Percentiles rank a stretch among this genome's conserved stretches.
These are phyloP conservation scores for Esox masquinongy DNA, from an alignment of 2,797 vertebrate species.

Conservation along the genomic window DNA sequence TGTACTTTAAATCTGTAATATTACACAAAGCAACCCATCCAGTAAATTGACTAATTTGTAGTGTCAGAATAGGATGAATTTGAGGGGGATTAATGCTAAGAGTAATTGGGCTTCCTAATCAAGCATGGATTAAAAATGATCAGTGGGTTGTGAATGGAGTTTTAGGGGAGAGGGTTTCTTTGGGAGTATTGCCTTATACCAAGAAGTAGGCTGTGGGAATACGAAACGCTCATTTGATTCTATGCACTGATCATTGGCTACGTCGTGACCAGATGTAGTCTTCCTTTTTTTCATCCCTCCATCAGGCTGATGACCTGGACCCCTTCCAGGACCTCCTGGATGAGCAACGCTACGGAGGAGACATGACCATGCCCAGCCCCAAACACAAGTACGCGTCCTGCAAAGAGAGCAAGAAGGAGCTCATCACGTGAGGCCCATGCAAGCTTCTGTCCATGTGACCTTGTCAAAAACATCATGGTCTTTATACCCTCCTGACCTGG, in stretches of 20 bases:
- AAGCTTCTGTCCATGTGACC: neutral
- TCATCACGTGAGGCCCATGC: constrained; percentile 89
- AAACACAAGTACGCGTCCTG: constrained; percentile 93
- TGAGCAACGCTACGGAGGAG: constrained; percentile 87
- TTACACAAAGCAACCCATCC: constrained; percentile 50
- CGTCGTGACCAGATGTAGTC: constrained; percentile 45
- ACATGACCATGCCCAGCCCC: constrained; percentile 90
- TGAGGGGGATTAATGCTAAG: constrained; percentile 55
- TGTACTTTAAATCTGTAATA: constrained; percentile 44
- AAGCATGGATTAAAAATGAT: constrained; percentile 38
- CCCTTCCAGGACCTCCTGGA: constrained; percentile 95
- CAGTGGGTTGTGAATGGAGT: constrained; percentile 29
- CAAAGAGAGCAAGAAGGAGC: constrained; percentile 98
- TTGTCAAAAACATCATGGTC: neutral
- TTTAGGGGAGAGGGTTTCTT: neutral
- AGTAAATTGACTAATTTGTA: constrained; percentile 57
- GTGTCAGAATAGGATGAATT: constrained; percentile 40
- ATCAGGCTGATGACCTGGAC: constrained; percentile 89
- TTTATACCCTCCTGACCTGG: neutral
- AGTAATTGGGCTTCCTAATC: constrained; percentile 60
- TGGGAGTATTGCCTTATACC: neutral
- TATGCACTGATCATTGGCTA: neutral
- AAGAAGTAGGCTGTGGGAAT: no score
- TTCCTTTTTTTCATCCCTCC: constrained; percentile 54
- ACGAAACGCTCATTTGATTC: neutral